phyloP scores from a whole-genome alignment of 2,797 vertebrate species.

The Anguilla anguilla region DNA sequence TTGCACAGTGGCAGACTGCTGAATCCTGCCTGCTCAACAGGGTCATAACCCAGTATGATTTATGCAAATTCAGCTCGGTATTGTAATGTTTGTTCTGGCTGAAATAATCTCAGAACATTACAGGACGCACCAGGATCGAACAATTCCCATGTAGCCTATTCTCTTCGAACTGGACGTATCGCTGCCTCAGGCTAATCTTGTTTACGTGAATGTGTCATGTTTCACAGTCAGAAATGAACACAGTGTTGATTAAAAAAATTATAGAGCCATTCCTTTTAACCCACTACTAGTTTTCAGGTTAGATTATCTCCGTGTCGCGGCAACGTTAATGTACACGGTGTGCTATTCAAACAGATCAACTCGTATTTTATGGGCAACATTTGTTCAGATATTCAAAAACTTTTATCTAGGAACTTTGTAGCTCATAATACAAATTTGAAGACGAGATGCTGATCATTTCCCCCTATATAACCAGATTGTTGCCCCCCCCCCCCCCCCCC shows the following conservation, averaged over 20 bases:
- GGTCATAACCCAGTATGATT: not conserved
- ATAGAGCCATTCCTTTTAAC: not conserved
- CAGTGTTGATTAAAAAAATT: not conserved
- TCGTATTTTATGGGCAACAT: not conserved
- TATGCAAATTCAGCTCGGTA: not conserved
- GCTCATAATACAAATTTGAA: not conserved
- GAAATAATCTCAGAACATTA: not conserved
- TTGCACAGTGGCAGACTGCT: not conserved
- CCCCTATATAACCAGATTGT: not conserved
- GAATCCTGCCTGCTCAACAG: not conserved
- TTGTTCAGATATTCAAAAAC: not conserved
- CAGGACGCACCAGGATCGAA: not conserved
- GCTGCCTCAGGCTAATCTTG: not conserved
- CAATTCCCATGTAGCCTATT: not conserved
- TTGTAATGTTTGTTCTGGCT: not conserved
- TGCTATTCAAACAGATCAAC: not conserved
- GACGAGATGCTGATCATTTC: not conserved
- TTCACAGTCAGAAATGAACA: not conserved
- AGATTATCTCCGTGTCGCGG: not conserved
- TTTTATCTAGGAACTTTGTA: not conserved
- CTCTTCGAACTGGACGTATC: not conserved
- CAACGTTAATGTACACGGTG: not conserved
- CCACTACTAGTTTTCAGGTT: not conserved
- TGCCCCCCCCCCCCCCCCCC: no score
- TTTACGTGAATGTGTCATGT: not conserved